Base-by-base conservation (phyloP, 53 echinoderm and acorn worm genomes). In the Paelopatides confundens region DNA sequence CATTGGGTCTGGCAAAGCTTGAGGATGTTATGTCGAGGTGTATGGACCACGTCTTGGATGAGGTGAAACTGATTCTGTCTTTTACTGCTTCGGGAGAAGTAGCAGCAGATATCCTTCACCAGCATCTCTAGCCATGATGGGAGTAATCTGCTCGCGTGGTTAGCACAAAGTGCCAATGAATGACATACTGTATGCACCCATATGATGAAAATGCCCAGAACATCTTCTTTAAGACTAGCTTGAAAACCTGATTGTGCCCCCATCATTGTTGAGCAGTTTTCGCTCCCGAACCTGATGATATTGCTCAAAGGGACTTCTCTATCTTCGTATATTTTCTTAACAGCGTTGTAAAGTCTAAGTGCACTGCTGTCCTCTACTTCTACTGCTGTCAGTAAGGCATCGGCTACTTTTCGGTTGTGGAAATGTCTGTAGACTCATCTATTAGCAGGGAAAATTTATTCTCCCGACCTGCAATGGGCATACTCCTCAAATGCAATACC, bases 251-350 rank as follows among this genome's bases (percentile, higher is more conserved):
- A 82, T 5, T 82, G 63, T 65, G 39, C 63, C 29, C 84, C 84
- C n/a, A n/a, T 83, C 84, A 83, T 83, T 64, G 84, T 83, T 32
- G 84, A 63, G 36, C 63, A 83, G 83, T 83, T 83, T 63, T 83
- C 83, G 17, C 83, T 83, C 24, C 63, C 83, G 27, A 31, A 82
- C 18, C 83, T 63, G 13, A 82, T 65, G 39, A 82, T 63, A 28
- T 82, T 81, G 15, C 82, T 81, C 82, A 81, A 54, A 32, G 82
- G 71, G 15, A 71, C 71, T 71, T 71, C 71, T 12, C 35, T 15
- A 24, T 71, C 71, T 71, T n/a, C 36, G 53, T 50, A 81, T 10
- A 54, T 13, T 54, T 65, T 63, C 38, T 65, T 62, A 24, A 83
- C 83, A 63, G 83, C 64, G 17, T 62, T 65, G 83, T 83, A 83